A percentile compares a stretch with the other conserved stretches of the same genome.
Conservation (phyloP, 2,797 vertebrate species). For the Platyrinchus mystaceus region DNA sequence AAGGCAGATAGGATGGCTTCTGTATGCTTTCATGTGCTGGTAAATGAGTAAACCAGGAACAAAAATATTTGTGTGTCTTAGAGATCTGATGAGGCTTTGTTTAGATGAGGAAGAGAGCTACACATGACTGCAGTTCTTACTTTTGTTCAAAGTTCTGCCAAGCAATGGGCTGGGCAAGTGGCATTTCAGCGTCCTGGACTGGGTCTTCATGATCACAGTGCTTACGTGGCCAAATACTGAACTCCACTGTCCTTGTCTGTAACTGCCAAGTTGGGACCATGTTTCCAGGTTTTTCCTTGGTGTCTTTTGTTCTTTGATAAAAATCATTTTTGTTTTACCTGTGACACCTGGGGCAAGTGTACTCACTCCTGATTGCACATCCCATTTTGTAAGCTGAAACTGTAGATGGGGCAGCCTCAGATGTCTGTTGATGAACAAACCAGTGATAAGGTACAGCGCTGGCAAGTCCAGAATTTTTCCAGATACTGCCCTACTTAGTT, state of each 20-base stretch:
- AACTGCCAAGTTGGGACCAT: fast-evolving
- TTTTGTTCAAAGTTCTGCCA: not conserved
- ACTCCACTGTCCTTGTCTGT: not conserved
- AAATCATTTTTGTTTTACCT: not conserved
- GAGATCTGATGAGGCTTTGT: not conserved
- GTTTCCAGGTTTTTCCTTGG: not conserved
- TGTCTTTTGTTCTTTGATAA: not conserved
- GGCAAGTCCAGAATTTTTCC: not conserved
- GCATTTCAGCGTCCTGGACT: not conserved
- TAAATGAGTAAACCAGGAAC: not conserved
- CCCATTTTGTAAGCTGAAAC: not conserved
- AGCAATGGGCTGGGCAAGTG: not conserved
- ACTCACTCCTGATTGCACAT: not conserved
- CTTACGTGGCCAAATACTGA: not conserved
- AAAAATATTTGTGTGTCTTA: not conserved
- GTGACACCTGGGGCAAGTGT: fast-evolving
- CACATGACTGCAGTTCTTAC: not conserved
- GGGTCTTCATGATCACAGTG: not conserved
- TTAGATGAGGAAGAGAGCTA: not conserved
- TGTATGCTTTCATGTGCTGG: not conserved
- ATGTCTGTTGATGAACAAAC: not conserved
- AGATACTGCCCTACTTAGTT: not conserved
- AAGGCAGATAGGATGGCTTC: not conserved
- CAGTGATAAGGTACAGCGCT: not conserved
- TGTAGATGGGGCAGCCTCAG: not conserved